Evolutionary conservation across 2,888 invertebrate species (phyloP).

Genomic region (Argyresthia albistria): DNA sequence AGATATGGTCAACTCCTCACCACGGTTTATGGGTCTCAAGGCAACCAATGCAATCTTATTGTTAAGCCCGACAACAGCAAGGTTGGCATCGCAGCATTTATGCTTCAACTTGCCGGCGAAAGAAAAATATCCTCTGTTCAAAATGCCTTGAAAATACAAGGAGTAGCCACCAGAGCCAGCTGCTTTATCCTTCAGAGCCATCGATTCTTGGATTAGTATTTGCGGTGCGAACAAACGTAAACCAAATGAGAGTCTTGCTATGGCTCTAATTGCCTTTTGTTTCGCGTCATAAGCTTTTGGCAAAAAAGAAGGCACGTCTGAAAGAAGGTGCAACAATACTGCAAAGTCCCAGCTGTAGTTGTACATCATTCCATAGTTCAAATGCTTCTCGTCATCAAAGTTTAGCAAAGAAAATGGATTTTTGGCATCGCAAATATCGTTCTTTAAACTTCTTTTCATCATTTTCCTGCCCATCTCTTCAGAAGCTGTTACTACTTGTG

Average conservation of each 20-base stretch:
- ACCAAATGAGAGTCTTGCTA: neutral
- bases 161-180: neutral
- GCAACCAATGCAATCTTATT: conserved; percentile 9
- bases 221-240: neutral
- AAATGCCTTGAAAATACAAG: neutral
- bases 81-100: conserved; percentile 8
- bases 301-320: neutral
- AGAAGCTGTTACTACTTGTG: neutral
- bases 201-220: no score
- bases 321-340: neutral
- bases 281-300: neutral
- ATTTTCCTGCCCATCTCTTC: neutral
- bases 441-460: neutral
- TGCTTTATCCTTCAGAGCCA: neutral
- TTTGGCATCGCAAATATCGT: conserved; percentile 1
- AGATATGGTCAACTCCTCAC: conserved; percentile 7
- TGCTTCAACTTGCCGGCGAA: conserved; percentile 9
- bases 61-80: conserved; percentile 5
- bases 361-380: conserved; percentile 1
- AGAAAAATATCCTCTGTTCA: conserved; percentile 6
- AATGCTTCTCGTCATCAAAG: neutral
- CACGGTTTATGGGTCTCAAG: conserved; percentile 7
- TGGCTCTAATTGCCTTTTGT: neutral
- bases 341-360: neutral
- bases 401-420: neutral